phyloP scores from a whole-genome alignment of 1,140 invertebrate species.

The Drosophila busckii region DNA sequence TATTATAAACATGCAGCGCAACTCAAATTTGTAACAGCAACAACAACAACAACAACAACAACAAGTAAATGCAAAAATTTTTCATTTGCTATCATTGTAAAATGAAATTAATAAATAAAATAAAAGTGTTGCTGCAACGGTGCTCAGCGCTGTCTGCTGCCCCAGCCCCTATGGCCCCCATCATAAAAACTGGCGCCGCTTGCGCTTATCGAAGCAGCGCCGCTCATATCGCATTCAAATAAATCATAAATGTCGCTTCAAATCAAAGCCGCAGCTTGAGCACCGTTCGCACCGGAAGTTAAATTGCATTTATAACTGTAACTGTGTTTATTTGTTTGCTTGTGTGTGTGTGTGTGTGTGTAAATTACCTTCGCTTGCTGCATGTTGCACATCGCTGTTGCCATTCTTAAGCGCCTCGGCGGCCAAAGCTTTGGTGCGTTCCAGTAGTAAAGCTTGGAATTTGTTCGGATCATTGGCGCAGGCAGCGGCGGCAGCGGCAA shows the following conservation, averaged over 20 bases:
- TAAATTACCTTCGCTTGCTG: constrained; percentile 77
- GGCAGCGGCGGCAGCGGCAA: constrained; percentile 70
- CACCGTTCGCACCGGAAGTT: too few species aligned
- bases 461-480: constrained; percentile 82
- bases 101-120: constrained; percentile 24
- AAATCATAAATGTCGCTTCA: too few species aligned
- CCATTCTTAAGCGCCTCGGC: constrained; percentile 79
- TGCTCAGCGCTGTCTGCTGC: too few species aligned
- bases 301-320: neutral
- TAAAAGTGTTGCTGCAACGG: neutral
- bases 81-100: too few species aligned
- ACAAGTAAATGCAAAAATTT: constrained; percentile 13
- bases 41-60: constrained; percentile 37
- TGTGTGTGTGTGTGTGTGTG: too few species aligned
- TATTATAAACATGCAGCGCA: constrained; percentile 59
- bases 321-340: neutral
- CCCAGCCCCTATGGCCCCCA: too few species aligned
- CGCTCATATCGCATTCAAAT: too few species aligned
- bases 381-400: constrained; percentile 22
- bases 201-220: too few species aligned
- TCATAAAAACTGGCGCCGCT: too few species aligned
- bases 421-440: constrained; percentile 87
- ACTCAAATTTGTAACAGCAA: constrained; percentile 32
- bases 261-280: too few species aligned
- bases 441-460: constrained; percentile 87